A percentile compares a stretch with the other conserved stretches of the same genome.
These are phyloP conservation scores for Yasuhikotakia modesta DNA, from an alignment of 2,797 vertebrate species.

Conservation along the genomic window DNA sequence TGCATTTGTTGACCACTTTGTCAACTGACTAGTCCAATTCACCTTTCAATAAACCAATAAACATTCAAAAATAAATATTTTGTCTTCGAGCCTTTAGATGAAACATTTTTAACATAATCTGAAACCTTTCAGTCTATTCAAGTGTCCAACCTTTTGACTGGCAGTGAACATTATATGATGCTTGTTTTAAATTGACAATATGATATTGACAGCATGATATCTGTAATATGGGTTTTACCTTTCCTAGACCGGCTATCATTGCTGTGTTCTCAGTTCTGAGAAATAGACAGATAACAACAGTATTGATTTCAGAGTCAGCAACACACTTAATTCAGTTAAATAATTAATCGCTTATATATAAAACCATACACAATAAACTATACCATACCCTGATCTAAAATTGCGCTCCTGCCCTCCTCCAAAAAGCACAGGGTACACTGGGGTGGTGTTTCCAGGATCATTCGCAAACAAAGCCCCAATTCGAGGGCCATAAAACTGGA, in stretches of 20 bases:
- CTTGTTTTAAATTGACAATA: neutral
- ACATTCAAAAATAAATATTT: neutral
- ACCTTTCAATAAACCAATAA: too few relatives aligned
- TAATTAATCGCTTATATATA: constrained; percentile 34
- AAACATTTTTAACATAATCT: neutral
- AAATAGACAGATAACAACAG: constrained; percentile 58
- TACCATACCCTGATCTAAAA: constrained; percentile 88
- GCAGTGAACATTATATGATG: neutral
- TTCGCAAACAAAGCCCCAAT: constrained; percentile 86
- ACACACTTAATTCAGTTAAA: constrained; percentile 9
- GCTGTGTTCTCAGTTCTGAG: constrained; percentile 95
- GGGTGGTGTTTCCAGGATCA: constrained; percentile 75
- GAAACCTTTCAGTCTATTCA: neutral
- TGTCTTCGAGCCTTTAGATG: neutral
- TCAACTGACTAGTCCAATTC: too few relatives aligned
- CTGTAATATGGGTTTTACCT: constrained; percentile 73
- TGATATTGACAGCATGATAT: neutral
- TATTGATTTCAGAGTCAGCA: constrained; percentile 34
- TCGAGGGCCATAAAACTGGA: constrained; percentile 91
- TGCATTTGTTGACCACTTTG: too few relatives aligned
- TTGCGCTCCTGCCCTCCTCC: constrained; percentile 94
- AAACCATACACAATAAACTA: constrained; percentile 22
- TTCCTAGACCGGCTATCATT: constrained; percentile 95
- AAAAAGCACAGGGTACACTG: constrained; percentile 86
- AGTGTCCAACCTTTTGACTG: neutral